These are phyloP conservation scores for Ammodytes dubius DNA, from an alignment of 2,113 vertebrate species.

Conservation along the genomic window DNA sequence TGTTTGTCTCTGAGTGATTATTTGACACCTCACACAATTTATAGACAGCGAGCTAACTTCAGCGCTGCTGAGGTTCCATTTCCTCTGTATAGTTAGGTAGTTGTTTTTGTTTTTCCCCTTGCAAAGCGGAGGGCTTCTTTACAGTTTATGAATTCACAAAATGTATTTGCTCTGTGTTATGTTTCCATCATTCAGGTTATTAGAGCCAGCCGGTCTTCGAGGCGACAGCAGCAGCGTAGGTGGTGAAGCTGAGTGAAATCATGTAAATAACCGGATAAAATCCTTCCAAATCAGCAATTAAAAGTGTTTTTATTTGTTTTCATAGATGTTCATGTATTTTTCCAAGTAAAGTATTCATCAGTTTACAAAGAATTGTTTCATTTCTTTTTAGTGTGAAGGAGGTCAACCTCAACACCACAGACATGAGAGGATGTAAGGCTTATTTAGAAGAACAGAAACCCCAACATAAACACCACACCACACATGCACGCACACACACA, in stretches of 20 bases:
- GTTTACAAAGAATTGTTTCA: not conserved
- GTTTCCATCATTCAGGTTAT: constrained; percentile 46
- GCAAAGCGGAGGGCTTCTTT: not conserved
- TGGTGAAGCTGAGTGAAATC: not conserved
- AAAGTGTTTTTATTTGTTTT: not conserved
- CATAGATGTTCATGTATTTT: not conserved
- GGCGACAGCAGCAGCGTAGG: not conserved
- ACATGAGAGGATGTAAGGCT: not conserved
- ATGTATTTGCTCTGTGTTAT: not conserved
- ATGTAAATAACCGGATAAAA: not conserved
- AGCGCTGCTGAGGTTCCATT: constrained; percentile 1
- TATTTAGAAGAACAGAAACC: not conserved
- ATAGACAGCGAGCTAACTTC: not conserved
- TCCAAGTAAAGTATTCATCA: not conserved
- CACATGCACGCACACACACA: no score
- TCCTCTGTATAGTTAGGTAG: constrained; percentile 25
- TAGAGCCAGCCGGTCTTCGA: constrained; percentile 20
- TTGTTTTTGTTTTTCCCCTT: no score
- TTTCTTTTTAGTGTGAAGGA: not conserved
- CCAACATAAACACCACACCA: no score
- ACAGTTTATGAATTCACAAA: not conserved
- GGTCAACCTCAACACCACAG: constrained; percentile 1
- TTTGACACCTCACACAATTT: not conserved
- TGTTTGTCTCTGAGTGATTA: not conserved
- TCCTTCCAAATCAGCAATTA: not conserved